Conservation (phyloP, 2,797 vertebrate species). For the Lemur catta region DNA sequence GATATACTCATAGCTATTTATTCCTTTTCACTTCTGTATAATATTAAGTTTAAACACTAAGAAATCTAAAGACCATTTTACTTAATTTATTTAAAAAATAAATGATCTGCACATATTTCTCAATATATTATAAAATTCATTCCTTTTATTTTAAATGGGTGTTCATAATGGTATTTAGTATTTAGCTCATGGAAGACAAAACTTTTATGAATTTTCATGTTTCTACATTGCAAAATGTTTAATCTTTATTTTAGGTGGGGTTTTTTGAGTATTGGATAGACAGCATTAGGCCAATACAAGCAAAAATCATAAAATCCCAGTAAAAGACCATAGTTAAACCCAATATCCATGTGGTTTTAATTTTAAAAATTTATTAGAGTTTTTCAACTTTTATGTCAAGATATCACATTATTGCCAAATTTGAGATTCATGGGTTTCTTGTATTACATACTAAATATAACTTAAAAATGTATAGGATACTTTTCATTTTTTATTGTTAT, state of each 20-base stretch:
- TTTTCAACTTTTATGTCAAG: background rate
- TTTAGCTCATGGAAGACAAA: background rate
- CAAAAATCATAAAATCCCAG: background rate
- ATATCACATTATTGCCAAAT: background rate
- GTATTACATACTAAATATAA: background rate
- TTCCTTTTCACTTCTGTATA: background rate
- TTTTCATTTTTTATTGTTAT: background rate
- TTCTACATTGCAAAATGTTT: background rate
- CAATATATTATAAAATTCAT: background rate
- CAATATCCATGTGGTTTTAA: background rate
- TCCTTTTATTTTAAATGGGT: background rate
- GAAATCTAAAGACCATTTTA: background rate
- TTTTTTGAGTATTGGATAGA: background rate
- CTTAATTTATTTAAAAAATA: background rate
- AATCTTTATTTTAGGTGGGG: background rate
- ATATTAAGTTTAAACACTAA: background rate
- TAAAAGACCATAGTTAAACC: background rate
- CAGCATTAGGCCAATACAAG: background rate
- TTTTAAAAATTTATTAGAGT: background rate
- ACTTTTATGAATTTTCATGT: background rate
- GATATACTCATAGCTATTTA: background rate
- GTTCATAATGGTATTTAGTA: background rate
- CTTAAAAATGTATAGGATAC: background rate
- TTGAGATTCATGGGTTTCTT: background rate
- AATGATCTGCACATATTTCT: background rate